A percentile compares a stretch with the other conserved stretches of the same genome.
Evolutionary conservation across 2,113 vertebrate species (phyloP).

Genomic region (Trichomycterus rosablanca): DNA sequence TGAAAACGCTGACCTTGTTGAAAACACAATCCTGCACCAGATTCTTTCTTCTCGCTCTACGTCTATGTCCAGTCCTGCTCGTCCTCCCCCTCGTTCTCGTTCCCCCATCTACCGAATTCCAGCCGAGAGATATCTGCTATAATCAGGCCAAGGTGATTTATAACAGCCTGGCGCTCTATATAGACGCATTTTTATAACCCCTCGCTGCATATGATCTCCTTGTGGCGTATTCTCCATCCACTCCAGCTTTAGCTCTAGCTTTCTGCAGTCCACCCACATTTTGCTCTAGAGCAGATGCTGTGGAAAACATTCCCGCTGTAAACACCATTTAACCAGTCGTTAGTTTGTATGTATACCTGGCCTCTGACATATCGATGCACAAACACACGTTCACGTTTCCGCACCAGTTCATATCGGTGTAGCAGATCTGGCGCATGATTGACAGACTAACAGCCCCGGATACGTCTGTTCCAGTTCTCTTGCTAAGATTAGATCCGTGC

Average conservation of each 20-base stretch:
- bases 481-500: constrained; percentile 8
- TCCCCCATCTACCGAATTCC: constrained; percentile 24
- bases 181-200: constrained; percentile 26
- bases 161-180: constrained; percentile 42
- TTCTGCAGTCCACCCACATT: constrained; percentile 9
- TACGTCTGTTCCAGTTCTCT: constrained; percentile 13
- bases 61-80: background rate
- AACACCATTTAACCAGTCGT: background rate
- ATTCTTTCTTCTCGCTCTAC: background rate
- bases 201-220: constrained; percentile 19
- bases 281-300: background rate
- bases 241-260: no score
- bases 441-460: constrained; percentile 11
- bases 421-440: background rate
- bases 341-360: background rate
- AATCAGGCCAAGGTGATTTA: constrained; percentile 56
- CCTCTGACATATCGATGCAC: background rate
- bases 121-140: constrained; percentile 45
- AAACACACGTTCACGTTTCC: no score
- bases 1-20: constrained; percentile 3
- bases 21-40: background rate
- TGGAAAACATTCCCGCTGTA: background rate
- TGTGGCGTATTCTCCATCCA: background rate
- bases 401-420: constrained; percentile 3
- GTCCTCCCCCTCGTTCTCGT: background rate